A percentile compares a stretch with the other conserved stretches of the same genome.
phyloP scores from a whole-genome alignment of 2,888 invertebrate genomes.

The Aproaerema taeniolella region DNA sequence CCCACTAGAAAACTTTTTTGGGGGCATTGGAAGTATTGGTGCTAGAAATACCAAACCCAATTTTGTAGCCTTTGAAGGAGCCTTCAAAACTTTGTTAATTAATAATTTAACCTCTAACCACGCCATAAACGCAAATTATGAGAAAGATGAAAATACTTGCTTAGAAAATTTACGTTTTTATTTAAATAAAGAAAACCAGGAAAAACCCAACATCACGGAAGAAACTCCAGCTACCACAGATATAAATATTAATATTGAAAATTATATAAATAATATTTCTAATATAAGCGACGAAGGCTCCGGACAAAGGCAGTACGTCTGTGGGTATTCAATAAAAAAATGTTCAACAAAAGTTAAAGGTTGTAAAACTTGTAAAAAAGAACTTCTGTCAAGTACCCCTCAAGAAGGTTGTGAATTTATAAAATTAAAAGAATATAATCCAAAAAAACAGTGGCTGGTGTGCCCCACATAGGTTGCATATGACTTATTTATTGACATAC shows the following conservation, averaged over 20 bases:
- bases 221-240: constrained; percentile 2
- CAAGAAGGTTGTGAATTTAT: constrained; percentile 1
- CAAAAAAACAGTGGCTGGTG: neutral
- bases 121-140: constrained; percentile 13
- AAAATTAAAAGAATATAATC: constrained; percentile 3
- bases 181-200: constrained; percentile 10
- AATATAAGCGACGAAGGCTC: constrained; percentile 4
- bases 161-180: constrained; percentile 15
- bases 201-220: constrained; percentile 7
- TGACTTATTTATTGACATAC: neutral
- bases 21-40: constrained; percentile 18
- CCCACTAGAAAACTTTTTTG: constrained; percentile 22
- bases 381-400: neutral
- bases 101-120: constrained; percentile 9
- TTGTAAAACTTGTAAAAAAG: constrained; percentile 14
- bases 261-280: no score
- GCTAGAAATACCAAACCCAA: constrained; percentile 17
- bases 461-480: neutral
- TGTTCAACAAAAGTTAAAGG: constrained; percentile 18
- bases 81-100: neutral
- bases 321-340: constrained; percentile 23
- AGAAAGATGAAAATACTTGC: constrained; percentile 5
- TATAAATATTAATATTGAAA: no score
- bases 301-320: constrained; percentile 24
- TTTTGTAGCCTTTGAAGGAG: constrained; percentile 22